phyloP scores from a whole-genome alignment of 2,888 invertebrate genomes.

The Amiota minor region DNA sequence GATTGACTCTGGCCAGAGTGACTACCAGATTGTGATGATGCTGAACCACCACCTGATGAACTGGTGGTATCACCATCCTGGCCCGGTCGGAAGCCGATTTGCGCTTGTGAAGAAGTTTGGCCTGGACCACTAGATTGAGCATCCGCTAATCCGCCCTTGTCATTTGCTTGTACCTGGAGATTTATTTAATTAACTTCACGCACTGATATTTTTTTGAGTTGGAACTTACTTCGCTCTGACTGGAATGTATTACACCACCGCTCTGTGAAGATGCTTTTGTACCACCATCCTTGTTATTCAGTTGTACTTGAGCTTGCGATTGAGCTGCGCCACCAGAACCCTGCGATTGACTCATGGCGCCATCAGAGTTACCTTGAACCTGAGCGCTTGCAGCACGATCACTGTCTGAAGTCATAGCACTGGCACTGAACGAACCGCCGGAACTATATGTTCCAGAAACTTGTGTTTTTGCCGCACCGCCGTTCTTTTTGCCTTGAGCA shows the following conservation, averaged over 20 bases:
- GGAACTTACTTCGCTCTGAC: slow-evolving; percentile 71
- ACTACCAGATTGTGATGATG: slow-evolving; percentile 85
- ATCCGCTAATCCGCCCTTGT: slow-evolving; percentile 88
- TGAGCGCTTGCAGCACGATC: slow-evolving; percentile 81
- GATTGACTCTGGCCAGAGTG: slow-evolving; percentile 86
- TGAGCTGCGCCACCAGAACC: slow-evolving; percentile 83
- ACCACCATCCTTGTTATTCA: slow-evolving; percentile 84
- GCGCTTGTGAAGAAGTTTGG: slow-evolving; percentile 89
- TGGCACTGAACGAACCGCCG: slow-evolving; percentile 86
- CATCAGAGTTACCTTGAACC: slow-evolving; percentile 81
- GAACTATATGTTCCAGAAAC: slow-evolving; percentile 87
- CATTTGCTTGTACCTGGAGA: slow-evolving; percentile 83
- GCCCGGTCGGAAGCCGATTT: slow-evolving; percentile 88
- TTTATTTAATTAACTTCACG: slow-evolving; percentile 53
- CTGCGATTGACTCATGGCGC: slow-evolving; percentile 84
- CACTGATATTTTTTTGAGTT: not conserved
- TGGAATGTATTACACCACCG: slow-evolving; percentile 83
- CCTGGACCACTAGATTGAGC: slow-evolving; percentile 89
- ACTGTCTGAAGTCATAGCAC: slow-evolving; percentile 84
- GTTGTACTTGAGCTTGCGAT: slow-evolving; percentile 84
- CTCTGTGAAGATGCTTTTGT: slow-evolving; percentile 85
- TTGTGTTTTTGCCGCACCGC: slow-evolving; percentile 86
- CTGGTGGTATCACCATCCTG: slow-evolving; percentile 75
- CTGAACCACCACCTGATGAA: slow-evolving; percentile 83
- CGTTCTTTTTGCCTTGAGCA: slow-evolving; percentile 83